Evolutionary conservation across 2,113 vertebrate genomes (phyloP).

Genomic region (Halichoerus grypus): DNA sequence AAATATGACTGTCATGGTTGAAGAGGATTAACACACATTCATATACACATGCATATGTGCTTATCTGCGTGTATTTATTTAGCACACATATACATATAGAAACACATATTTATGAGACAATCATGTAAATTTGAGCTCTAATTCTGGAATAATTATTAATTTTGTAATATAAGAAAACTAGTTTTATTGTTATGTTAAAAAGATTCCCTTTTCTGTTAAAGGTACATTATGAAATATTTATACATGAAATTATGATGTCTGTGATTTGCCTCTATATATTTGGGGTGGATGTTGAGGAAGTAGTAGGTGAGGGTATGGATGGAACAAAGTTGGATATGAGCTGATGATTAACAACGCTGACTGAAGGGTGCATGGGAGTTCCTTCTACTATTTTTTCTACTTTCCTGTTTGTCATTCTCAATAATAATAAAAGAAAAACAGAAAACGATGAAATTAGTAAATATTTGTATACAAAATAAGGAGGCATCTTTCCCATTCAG

Average conservation of each 20-base stretch:
- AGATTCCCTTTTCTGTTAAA: neutral
- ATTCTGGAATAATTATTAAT: neutral
- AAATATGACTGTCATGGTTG: neutral
- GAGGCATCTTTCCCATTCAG: neutral
- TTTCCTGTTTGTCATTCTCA: neutral
- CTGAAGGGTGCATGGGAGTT: neutral
- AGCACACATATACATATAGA: neutral
- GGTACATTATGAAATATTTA: neutral
- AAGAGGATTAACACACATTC: neutral
- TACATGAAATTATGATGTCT: neutral
- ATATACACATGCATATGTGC: accelerated
- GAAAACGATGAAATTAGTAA: neutral
- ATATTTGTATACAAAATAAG: neutral
- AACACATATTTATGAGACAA: neutral
- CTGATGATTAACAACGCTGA: neutral
- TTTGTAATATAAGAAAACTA: neutral
- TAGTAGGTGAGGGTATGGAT: neutral
- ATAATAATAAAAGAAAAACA: neutral
- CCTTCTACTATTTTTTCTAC: neutral
- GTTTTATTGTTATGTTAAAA: neutral
- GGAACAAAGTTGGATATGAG: neutral
- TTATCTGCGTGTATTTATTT: too few relatives aligned
- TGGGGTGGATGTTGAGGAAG: neutral
- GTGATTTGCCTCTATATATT: neutral
- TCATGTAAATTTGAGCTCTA: neutral